A percentile compares a stretch with the other conserved stretches of the same genome.
Conservation (phyloP, 2,888 invertebrate genomes). For the Cantharis flavilabris region DNA sequence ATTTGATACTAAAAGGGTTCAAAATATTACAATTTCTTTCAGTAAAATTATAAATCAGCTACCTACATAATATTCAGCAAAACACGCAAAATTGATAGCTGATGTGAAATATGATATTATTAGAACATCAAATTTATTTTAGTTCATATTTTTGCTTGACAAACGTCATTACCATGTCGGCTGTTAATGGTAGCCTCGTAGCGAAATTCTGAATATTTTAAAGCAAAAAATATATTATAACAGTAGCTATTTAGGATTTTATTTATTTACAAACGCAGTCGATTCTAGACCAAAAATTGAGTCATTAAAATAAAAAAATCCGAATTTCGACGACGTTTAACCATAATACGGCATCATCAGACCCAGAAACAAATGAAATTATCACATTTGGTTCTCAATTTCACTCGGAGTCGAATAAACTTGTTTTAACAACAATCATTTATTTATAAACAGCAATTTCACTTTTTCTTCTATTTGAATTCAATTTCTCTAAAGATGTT, state of each 20-base stretch:
- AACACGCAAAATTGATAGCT: not conserved
- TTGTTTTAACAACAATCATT: too few species aligned
- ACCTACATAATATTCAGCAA: not conserved
- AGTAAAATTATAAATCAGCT: not conserved
- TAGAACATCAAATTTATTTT: not conserved
- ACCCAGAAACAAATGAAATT: not conserved
- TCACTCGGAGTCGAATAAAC: too few species aligned
- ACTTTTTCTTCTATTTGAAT: too few species aligned
- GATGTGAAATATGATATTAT: not conserved
- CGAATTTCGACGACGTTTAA: not conserved
- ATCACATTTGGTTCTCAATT: too few species aligned
- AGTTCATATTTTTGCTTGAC: not conserved
- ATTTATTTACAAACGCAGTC: not conserved
- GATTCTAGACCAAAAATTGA: not conserved
- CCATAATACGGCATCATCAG: not conserved
- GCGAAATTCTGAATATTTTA: not conserved
- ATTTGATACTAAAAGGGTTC: not conserved
- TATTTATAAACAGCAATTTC: too few species aligned
- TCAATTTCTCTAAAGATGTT: too few species aligned
- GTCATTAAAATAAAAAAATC: not conserved
- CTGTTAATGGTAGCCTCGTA: not conserved
- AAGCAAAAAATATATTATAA: not conserved
- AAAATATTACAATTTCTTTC: not conserved
- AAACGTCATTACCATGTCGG: not conserved
- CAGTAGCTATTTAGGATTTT: not conserved